Base-by-base conservation (phyloP, 2,888 invertebrate genomes). In the Griposia aprilina region DNA sequence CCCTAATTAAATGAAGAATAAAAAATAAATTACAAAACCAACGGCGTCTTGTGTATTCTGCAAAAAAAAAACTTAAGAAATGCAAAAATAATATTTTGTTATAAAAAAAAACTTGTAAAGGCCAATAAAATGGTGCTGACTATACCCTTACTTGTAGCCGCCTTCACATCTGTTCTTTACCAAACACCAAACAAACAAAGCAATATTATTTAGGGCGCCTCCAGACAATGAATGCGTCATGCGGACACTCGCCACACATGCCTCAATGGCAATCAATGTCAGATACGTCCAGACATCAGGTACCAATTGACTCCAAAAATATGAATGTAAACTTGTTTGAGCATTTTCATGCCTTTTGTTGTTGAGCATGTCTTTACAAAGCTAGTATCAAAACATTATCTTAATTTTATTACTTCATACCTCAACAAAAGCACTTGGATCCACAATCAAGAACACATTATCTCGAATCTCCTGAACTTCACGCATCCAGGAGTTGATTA, bases 341-440 rank as follows among this genome's bases (percentile, higher is more conserved):
- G 10, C 23, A 30, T 30, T 10, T n/a, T 2, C 13, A 30, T 36
- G 71, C 20, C 13, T 36, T 30, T n/a, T n/a, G 5, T 23, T 11
- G 0, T 36, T 74, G 2, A 3, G 57, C 23, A 50, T 5, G 1
- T 17, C 26, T 26, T 41, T 41, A 23, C 6, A 36, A 10, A 48
- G 1, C 17, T 41, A 45, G 20, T 68, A 45, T n/a, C 0, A 76
- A 52, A 36, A 30, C n/a, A 1, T 36, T 5, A 15, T 50, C 11
- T 41, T 55, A 3, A 2, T 62, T 30, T 3, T 50, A 26, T 30
- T 20, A n/a, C 13, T 23, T 13, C 80, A 89, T 90, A 98, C 98
- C 94, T 98, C 97, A 87, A 97, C 97, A 93, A 98, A 98, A 50
- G 98, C 98, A 74, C 97, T 96, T 0, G 98, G 98, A 92, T 98